phyloP scores from a whole-genome alignment of 2,797 vertebrate species.

The Schizopygopsis pylzovi region DNA sequence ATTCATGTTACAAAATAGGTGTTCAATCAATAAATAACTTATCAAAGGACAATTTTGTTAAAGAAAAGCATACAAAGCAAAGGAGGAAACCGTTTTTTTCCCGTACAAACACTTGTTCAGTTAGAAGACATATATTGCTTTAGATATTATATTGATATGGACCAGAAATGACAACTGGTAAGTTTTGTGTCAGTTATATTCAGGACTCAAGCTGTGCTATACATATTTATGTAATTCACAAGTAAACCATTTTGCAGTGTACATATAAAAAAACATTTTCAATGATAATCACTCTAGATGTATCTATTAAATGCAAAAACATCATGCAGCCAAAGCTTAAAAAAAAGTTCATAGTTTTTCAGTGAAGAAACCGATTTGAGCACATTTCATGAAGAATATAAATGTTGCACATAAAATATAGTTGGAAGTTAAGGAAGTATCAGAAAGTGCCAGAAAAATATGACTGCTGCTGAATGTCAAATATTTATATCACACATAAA shows the following conservation, averaged over 20 bases:
- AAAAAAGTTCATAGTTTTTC: slow-evolving; percentile 27
- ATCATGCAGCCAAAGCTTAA: slow-evolving; percentile 9
- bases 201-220: slow-evolving; percentile 37
- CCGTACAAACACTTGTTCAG: slow-evolving; percentile 46
- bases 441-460: slow-evolving; percentile 29
- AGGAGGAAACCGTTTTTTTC: slow-evolving; percentile 21
- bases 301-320: slow-evolving; percentile 32
- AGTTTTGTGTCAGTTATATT: slow-evolving; percentile 48
- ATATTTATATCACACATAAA: slow-evolving; percentile 25
- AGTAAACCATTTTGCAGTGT: slow-evolving; percentile 31
- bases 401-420: slow-evolving; percentile 31
- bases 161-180: slow-evolving; percentile 64
- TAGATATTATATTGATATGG: slow-evolving; percentile 59
- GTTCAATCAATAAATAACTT: slow-evolving; percentile 49
- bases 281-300: slow-evolving; percentile 8
- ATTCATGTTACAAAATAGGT: slow-evolving; percentile 46
- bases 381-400: slow-evolving; percentile 21
- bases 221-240: slow-evolving; percentile 45
- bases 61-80: slow-evolving; percentile 40
- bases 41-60: slow-evolving; percentile 43
- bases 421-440: slow-evolving; percentile 17
- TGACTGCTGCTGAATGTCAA: slow-evolving; percentile 5
- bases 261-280: slow-evolving; percentile 22
- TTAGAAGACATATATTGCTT: slow-evolving; percentile 47
- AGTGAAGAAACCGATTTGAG: slow-evolving; percentile 15